Evolutionary conservation across 2,888 invertebrate genomes (phyloP).

Genomic region (Empis stercorea): DNA sequence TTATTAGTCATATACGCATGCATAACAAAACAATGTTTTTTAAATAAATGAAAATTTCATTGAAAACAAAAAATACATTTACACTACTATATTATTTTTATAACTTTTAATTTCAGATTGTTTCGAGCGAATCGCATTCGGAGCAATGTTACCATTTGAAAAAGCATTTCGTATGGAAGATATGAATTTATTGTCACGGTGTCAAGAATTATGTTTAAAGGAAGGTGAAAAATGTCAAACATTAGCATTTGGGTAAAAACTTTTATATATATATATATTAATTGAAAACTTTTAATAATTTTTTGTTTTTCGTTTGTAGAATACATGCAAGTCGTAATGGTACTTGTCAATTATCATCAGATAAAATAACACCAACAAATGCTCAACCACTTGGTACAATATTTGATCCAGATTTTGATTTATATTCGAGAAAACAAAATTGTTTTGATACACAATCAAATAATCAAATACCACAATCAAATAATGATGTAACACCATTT

Average conservation of each 20-base stretch:
- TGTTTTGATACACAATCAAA: slow-evolving; percentile 32
- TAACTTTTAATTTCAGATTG: slow-evolving; percentile 39
- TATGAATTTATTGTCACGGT: slow-evolving; percentile 45
- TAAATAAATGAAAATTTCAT: no score
- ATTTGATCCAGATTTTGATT: slow-evolving; percentile 47
- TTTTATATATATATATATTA: slow-evolving; percentile 1
- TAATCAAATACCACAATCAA: slow-evolving; percentile 2
- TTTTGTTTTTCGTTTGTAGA: slow-evolving; percentile 32
- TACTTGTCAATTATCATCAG: slow-evolving; percentile 43
- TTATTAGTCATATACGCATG: no score
- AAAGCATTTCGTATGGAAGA: slow-evolving; percentile 48
- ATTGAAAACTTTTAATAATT: background rate
- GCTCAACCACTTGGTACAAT: slow-evolving; percentile 41
- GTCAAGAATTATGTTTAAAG: slow-evolving; percentile 49
- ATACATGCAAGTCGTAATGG: slow-evolving; percentile 48
- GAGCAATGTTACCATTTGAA: slow-evolving; percentile 44
- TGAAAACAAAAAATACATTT: no score
- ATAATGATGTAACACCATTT: background rate
- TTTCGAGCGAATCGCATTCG: slow-evolving; percentile 50
- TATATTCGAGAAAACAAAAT: slow-evolving; percentile 43
- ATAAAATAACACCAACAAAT: slow-evolving; percentile 37
- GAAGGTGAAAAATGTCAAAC: slow-evolving; percentile 47
- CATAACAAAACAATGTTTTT: no score
- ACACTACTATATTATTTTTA: no score
- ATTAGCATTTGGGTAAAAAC: slow-evolving; percentile 50